Base-by-base conservation (phyloP, 2,888 invertebrate species). In the Melitaea athalia region DNA sequence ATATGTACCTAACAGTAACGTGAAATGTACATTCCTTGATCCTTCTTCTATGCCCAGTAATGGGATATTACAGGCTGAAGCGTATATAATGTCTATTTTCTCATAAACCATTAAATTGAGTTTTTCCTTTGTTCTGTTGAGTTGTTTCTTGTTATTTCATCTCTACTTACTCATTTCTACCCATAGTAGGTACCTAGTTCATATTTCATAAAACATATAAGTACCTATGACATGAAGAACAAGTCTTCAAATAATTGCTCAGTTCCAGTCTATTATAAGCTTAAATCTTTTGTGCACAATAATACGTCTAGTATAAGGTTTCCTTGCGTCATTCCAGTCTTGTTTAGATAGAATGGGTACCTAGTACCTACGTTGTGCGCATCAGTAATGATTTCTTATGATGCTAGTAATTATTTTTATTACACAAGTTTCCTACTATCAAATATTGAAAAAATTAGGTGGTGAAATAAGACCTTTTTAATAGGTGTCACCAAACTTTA, bases 211-310 rank as follows among this genome's bases (percentile, higher is more conserved):
- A 65, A 66, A 45, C n/a, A 42, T 4, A 47, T n/a, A n/a, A n/a
- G n/a, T n/a, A n/a, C n/a, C n/a, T n/a, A 43, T 61, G 38, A 38
- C 38, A 8, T 38, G 8, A 3, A 38, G 38, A 38, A 49, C 31
- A 47, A 17, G n/a, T 47, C 33, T 61, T 55, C 50, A 67, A 63
- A 70, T 64, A 60, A 17, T 62, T 45, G 38, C 47, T 50, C 38
- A 42, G 62, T 67, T 66, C 50, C 45, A 67, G 38, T 63, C 66
- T 60, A 68, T 70, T 68, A 70, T 73, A 67, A 62, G 52, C 66
- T n/a, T 71, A 69, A 72, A 72, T 73, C 75, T 73, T 68, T 75
- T 74, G 74, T 75, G 68, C 68, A 64, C 72, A 67, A 72, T 62
- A 67, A 53, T 52, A 47, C 60, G 49, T 55, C 50, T 47, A 59